Percentiles rank a stretch among this genome's conserved stretches.
These are phyloP conservation scores for Colistium nudipinnis DNA, from an alignment of 2,113 vertebrate genomes.

Conservation along the genomic window DNA sequence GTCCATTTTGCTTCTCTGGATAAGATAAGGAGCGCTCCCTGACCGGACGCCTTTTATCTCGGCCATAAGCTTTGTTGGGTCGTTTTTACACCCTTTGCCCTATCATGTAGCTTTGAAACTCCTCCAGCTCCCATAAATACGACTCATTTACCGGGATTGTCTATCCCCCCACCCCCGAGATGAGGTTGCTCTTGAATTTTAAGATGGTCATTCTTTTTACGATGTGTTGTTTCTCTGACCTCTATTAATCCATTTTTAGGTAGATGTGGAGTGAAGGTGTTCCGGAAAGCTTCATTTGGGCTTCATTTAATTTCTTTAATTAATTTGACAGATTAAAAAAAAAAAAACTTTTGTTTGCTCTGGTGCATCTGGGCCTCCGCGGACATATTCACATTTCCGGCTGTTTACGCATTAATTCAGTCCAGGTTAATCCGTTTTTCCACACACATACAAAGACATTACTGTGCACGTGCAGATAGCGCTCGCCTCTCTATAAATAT, in stretches of 20 bases:
- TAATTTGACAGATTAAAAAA: slow-evolving; percentile 67
- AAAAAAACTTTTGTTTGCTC: slow-evolving; percentile 52
- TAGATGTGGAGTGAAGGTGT: slow-evolving; percentile 33
- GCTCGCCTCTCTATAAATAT: slow-evolving; percentile 40
- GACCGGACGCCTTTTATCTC: slow-evolving; percentile 46
- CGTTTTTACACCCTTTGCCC: slow-evolving; percentile 28
- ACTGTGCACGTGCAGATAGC: slow-evolving; percentile 32
- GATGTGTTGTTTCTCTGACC: not conserved
- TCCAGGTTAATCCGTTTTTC: slow-evolving; percentile 42
- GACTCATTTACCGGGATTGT: slow-evolving; percentile 37
- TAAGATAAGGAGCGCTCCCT: slow-evolving; percentile 54
- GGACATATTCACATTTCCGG: slow-evolving; percentile 61
- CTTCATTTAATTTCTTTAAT: slow-evolving; percentile 63
- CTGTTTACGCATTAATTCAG: slow-evolving; percentile 43
- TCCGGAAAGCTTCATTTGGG: slow-evolving; percentile 37
- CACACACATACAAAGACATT: slow-evolving; percentile 6
- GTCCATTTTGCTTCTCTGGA: slow-evolving; percentile 34
- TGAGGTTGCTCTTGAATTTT: not conserved
- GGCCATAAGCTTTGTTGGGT: slow-evolving; percentile 19
- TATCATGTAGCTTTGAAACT: slow-evolving; percentile 1
- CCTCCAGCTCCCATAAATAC: slow-evolving; percentile 6
- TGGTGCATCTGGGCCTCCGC: slow-evolving; percentile 42
- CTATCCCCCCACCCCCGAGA: not conserved
- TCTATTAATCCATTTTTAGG: slow-evolving; percentile 35
- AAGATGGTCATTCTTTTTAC: not conserved